Conservation (phyloP, 2,888 invertebrate species). For the Digitonthophagus gazella region DNA sequence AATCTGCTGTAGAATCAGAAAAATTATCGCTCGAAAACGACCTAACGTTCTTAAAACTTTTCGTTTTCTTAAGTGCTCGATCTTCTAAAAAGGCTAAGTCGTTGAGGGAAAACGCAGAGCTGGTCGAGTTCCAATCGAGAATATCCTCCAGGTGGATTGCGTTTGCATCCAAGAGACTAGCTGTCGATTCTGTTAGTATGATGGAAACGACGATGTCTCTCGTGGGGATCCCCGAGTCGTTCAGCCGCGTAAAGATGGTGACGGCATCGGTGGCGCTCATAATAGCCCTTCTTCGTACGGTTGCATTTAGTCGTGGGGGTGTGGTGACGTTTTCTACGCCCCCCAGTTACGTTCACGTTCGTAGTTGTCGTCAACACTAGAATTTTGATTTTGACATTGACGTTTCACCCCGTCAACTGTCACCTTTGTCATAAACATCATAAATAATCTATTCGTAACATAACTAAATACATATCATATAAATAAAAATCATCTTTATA, state of each 20-base stretch:
- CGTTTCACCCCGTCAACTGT: too few species aligned
- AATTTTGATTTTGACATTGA: neutral
- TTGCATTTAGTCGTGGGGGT: neutral
- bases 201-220: slow-evolving; percentile 43
- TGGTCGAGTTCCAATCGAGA: slow-evolving; percentile 36
- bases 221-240: slow-evolving; percentile 6
- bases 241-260: neutral
- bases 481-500: too few species aligned
- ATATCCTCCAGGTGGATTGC: slow-evolving; percentile 43
- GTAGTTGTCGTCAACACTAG: neutral
- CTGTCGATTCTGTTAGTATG: slow-evolving; percentile 45
- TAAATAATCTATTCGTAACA: too few species aligned
- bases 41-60: slow-evolving; percentile 8
- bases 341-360: neutral
- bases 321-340: neutral
- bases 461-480: too few species aligned
- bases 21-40: neutral
- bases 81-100: slow-evolving; percentile 30
- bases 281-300: neutral
- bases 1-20: neutral
- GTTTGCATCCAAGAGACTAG: slow-evolving; percentile 42
- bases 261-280: neutral
- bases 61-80: slow-evolving; percentile 2
- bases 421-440: neutral
- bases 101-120: slow-evolving; percentile 37